These are phyloP conservation scores for Malaclemys terrapin DNA, from an alignment of 2,113 vertebrate species.

Conservation along the genomic window DNA sequence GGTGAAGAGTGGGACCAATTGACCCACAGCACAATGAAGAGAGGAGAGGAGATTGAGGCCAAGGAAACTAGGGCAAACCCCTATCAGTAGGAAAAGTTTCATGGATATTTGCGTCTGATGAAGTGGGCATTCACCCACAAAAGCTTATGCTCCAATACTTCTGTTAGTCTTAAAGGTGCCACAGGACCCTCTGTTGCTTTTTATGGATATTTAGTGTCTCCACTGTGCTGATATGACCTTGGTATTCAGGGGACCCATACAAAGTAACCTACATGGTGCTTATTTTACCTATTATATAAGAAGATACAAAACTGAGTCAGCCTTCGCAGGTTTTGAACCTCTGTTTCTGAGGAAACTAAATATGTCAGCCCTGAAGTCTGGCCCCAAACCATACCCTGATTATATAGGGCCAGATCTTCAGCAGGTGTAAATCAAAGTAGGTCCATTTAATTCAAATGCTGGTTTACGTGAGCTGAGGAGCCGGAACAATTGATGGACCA, in stretches of 20 bases:
- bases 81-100: accelerated
- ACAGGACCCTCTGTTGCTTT: too few relatives aligned
- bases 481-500: background rate
- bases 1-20: too few relatives aligned
- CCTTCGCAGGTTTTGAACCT: background rate
- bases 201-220: accelerated
- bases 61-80: background rate
- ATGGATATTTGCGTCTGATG: too few relatives aligned
- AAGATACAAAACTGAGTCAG: background rate
- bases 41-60: background rate
- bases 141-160: too few relatives aligned
- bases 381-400: background rate
- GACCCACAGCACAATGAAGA: too few relatives aligned
- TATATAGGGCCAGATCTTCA: background rate
- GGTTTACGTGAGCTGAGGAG: accelerated
- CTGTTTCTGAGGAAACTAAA: background rate
- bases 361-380: background rate
- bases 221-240: accelerated
- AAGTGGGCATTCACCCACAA: too few relatives aligned
- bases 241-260: background rate
- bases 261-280: background rate
- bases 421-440: background rate
- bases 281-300: background rate
- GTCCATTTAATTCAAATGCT: accelerated
- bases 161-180: too few relatives aligned